Conservation (phyloP, 2,797 vertebrate genomes). For the Parauchenoglanis punctatus region DNA sequence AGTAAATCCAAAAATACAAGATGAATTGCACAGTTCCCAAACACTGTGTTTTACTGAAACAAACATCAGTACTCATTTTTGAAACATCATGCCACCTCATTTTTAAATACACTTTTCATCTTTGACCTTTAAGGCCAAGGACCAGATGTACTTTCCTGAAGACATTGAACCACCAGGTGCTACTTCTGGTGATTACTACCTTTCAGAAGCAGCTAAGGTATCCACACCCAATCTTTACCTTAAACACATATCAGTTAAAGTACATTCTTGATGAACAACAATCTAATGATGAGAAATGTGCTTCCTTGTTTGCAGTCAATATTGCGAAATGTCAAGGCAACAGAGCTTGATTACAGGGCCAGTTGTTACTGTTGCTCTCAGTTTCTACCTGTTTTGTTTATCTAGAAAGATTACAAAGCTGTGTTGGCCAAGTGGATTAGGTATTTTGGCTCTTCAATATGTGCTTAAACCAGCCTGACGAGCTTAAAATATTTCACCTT, state of each 20-base stretch:
- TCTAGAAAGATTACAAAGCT: background rate
- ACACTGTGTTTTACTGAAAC: background rate
- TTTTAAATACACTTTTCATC: background rate
- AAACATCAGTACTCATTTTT: background rate
- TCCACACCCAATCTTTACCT: background rate
- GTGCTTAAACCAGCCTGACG: background rate
- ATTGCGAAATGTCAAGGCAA: background rate
- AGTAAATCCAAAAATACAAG: background rate
- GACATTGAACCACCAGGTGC: slow-evolving; percentile 59
- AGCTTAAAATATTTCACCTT: background rate
- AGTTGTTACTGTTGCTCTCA: background rate
- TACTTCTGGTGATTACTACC: slow-evolving; percentile 53
- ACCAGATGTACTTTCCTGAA: background rate
- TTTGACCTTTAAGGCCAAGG: slow-evolving; percentile 56
- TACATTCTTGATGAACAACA: background rate
- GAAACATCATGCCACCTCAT: background rate
- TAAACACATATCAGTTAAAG: background rate
- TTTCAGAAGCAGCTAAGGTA: slow-evolving; percentile 75
- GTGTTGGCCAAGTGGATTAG: background rate
- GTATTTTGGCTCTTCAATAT: background rate
- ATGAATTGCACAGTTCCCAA: background rate
- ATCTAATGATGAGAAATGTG: background rate
- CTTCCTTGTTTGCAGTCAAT: background rate
- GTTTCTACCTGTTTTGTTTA: background rate
- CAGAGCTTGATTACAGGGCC: background rate